Percentiles rank a stretch among this genome's conserved stretches.
Conservation (phyloP, 2,113 vertebrate species). For the Ophthalmolycus amberensis region DNA sequence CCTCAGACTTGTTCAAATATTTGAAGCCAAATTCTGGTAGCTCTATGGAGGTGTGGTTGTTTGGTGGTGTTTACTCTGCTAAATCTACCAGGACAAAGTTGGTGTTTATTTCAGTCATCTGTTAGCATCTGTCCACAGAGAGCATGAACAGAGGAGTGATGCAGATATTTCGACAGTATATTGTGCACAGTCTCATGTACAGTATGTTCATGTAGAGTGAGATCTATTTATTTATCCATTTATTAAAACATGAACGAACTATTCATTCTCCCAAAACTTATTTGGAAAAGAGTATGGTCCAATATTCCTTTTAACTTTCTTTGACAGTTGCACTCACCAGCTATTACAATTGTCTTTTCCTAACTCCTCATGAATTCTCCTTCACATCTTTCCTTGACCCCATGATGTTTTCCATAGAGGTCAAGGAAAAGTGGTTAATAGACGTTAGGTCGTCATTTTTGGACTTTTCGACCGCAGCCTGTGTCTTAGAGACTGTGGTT, state of each 20-base stretch:
- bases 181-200: neutral
- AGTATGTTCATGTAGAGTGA: neutral
- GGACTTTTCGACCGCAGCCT: too few relatives aligned
- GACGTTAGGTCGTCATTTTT: too few relatives aligned
- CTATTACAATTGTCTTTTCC: too few relatives aligned
- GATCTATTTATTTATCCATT: neutral
- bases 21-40: slow-evolving; percentile 1
- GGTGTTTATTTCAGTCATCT: neutral
- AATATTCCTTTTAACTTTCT: too few relatives aligned
- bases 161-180: neutral
- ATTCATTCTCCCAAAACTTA: neutral
- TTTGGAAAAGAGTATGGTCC: too few relatives aligned
- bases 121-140: neutral
- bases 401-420: too few relatives aligned
- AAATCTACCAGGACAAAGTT: neutral
- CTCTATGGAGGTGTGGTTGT: slow-evolving; percentile 22
- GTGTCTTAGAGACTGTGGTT: too few relatives aligned
- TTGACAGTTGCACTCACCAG: too few relatives aligned
- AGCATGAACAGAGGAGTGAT: neutral
- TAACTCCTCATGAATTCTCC: too few relatives aligned
- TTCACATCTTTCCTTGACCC: too few relatives aligned
- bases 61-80: slow-evolving; percentile 12
- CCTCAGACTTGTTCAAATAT: slow-evolving; percentile 32
- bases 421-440: too few relatives aligned
- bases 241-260: neutral